Percentiles rank a stretch among this genome's conserved stretches.
These are phyloP conservation scores for Thunnus albacares DNA, from an alignment of 2,797 vertebrate genomes.

Conservation along the genomic window DNA sequence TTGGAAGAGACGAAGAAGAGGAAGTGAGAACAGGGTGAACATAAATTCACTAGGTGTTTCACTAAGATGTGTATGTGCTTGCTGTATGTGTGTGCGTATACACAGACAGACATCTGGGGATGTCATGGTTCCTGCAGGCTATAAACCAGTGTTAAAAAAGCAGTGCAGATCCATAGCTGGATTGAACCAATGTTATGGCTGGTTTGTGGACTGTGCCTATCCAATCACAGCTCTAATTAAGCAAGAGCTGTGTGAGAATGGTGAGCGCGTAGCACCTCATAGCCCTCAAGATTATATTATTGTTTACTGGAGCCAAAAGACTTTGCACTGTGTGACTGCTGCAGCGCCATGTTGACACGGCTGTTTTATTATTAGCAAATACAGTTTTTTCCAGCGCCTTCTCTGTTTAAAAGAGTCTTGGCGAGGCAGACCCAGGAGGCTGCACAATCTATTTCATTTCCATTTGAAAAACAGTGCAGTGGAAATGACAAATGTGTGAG, in stretches of 20 bases:
- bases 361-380: constrained; percentile 79
- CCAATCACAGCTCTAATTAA: constrained; percentile 83
- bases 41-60: constrained; percentile 67
- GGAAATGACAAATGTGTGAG: constrained; percentile 84
- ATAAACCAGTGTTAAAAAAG: constrained; percentile 70
- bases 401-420: constrained; percentile 66
- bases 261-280: constrained; percentile 46
- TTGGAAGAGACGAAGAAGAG: constrained; percentile 51
- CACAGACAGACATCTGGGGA: constrained; percentile 73
- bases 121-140: constrained; percentile 65
- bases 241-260: constrained; percentile 58
- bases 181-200: constrained; percentile 71
- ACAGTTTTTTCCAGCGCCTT: constrained; percentile 32
- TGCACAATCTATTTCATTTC: constrained; percentile 78
- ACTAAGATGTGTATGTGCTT: constrained; percentile 29
- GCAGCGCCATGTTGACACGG: constrained; percentile 71
- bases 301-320: constrained; percentile 76
- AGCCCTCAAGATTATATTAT: constrained; percentile 57
- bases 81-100: constrained; percentile 46
- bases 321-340: constrained; percentile 60
- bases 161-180: constrained; percentile 63
- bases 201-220: constrained; percentile 80
- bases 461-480: constrained; percentile 81
- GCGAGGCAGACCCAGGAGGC: constrained; percentile 75
- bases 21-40: constrained; percentile 70